These are phyloP conservation scores for Nomada flava DNA, from an alignment of 2,888 invertebrate species.

Conservation along the genomic window DNA sequence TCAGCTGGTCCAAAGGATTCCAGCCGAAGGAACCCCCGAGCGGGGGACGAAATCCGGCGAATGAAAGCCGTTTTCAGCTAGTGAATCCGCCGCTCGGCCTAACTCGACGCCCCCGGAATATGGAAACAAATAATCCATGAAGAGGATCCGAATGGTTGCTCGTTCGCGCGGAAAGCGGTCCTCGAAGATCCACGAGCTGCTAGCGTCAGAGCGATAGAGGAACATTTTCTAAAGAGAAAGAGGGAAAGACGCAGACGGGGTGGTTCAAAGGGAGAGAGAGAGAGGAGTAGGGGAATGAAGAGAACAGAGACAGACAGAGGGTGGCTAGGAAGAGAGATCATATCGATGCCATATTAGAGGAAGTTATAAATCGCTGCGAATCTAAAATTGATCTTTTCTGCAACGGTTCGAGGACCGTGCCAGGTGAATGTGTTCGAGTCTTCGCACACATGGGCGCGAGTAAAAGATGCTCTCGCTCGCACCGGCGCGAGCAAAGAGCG, in stretches of 20 bases:
- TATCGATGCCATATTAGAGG: conserved; percentile 83
- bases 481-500: conserved; percentile 44
- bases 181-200: conserved; percentile 58
- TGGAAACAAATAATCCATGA: conserved; percentile 61
- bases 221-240: not conserved
- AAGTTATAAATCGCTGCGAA: conserved; percentile 84
- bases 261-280: too few species aligned
- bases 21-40: conserved; percentile 34
- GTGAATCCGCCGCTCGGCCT: conserved; percentile 49
- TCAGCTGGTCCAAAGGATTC: conserved; percentile 43
- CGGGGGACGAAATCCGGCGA: conserved; percentile 50
- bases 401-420: conserved; percentile 67
- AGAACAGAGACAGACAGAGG: conserved; percentile 24
- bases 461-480: conserved; percentile 49
- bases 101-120: conserved; percentile 43
- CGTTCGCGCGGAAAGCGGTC: conserved; percentile 54
- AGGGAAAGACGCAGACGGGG: not conserved
- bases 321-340: conserved; percentile 49
- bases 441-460: conserved; percentile 12
- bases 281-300: not conserved
- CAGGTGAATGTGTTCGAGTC: conserved; percentile 37
- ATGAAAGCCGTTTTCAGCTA: conserved; percentile 59
- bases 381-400: conserved; percentile 84
- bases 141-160: conserved; percentile 38
- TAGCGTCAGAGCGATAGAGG: not conserved